Base-by-base conservation (phyloP, 1,140 invertebrate genomes). In the Goniozus legneri region DNA sequence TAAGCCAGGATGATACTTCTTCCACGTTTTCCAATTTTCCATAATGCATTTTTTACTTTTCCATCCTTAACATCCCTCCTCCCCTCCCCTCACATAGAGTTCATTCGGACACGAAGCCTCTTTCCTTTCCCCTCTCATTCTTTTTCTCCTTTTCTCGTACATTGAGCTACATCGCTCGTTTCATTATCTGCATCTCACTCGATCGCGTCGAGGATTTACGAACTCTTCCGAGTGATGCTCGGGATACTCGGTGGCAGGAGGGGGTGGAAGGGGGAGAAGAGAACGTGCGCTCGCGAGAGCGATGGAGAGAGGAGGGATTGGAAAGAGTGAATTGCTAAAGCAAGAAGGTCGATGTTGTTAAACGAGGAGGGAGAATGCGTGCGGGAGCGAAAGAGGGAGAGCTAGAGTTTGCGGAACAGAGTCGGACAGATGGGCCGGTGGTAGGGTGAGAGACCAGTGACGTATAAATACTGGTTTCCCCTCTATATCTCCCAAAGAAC, bases 131-230 rank as follows among this genome's bases (percentile, higher is more conserved):
- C 24, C 24, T 27, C 24, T 27, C 24, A 4, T 27, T 27, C 4
- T 27, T 27, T 10, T 27, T 27, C 4, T 6, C 24, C 24, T 10
- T 27, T 27, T 27, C 24, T 27, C 10, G 10, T 27, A 27, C 10
- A 27, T 27, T 27, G 4, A 27, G 10, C 4, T 6, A 27, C 4
- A 27, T 18, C n/a, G 22, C 36, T 8, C 39, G 31, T 42, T 40
- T 16, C 22, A 13, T 40, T 13, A 6, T 35, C 10, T 46, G 16
- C 31, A 35, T 37, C 31, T 52, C 47, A 37, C 39, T 52, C 37
- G 53, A 52, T 58, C 50, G 47, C 50, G 44, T 50, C 62, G 62
- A 60, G 50, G 46, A 56, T 60, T 59, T 50, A 58, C 62, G 59
- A 56, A 58, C 41, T 14, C 34, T 13, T 15, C 59, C 59, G 56